Base-by-base conservation (phyloP, 2,797 vertebrate genomes). In the Choloepus didactylus region DNA sequence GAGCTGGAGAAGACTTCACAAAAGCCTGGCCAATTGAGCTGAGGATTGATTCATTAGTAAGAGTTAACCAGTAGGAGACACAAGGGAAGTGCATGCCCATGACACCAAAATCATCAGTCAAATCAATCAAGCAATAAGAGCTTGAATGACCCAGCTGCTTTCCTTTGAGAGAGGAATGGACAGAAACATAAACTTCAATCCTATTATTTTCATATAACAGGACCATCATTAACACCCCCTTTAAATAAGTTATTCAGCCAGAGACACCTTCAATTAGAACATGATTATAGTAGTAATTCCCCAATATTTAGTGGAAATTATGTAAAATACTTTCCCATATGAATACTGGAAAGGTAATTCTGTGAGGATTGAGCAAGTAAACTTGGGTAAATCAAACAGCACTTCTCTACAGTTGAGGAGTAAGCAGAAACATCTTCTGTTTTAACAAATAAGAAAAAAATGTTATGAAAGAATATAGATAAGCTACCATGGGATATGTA, bases 331-430 rank as follows among this genome's bases (percentile, higher is more conserved):
- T 46, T 80, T 89, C 27, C 51, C 60, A 31, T 80, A 49, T 27
- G n/a, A 92, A 91, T 64, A 83, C n/a, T 25, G 11, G 31, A 80
- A 91, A 64, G 38, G 62, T 23, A 91, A 51, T 72, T 69, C 41
- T 54, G 35, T 76, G 23, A 76, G 18, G 59, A 82, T 0, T 8
- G 11, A 80, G 29, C 59, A 66, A 86, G 14, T 49, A 51, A 70
- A 70, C n/a, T 14, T 66, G 14, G 8, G 6, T 21, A 38, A 64
- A 59, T 59, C 38, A 77, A 70, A 85, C 16, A 76, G n/a, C 12
- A 44, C 31, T 29, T 46, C 27, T 80, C 77, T 69, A 59, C 6
- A 64, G 27, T 0, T 15, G 56, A 91, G 44, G 80, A 49, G 21
- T 21, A 44, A 76, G 31, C 35, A 62, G 49, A 70, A 91, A 41